Evolutionary conservation across 2,888 invertebrate genomes (phyloP), one percentile per base, ranked within the genome.

Genomic region (Villa cingulata): DNA sequence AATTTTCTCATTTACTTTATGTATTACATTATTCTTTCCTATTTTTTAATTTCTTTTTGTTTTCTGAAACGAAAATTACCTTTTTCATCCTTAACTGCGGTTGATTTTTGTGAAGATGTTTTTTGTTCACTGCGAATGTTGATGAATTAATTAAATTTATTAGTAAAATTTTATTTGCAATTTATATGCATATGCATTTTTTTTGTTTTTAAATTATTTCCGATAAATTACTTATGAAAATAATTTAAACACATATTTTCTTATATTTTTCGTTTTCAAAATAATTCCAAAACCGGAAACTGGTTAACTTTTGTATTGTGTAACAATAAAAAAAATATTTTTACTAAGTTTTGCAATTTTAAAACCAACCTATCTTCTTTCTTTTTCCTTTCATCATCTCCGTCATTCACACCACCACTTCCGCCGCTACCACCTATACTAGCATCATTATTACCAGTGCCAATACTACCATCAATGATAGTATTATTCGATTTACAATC

Each of bases 331-430:
- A 46, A 49, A 52, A 48, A 41, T 41, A 40, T 37, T 16, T 27
- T 46, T 46, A 34, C 18, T 41, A 38, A 36, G 16, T 32, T 37
- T 37, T 36, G n/a, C n/a, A n/a, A n/a, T 23, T 41, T 16, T 14
- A 63, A 76, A 69, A 71, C 59, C 50, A 70, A 74, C 74, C 74
- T 71, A 67, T 72, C 69, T 57, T 77, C 71, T 55, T 74, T 72
- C 61, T 75, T 75, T 45, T 55, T 63, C 65, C 74, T 78, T 66
- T 74, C 76, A 55, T 73, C 73, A 62, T 62, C 63, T 55, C 73
- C 74, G 55, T 36, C 16, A 36, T 64, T 66, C 41, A 66, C 70
- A 51, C 12, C 12, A 32, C 12, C 29, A 5, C 12, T 3, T 12
- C 12, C 12, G 12, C 12, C 12, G 4, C 10, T 14, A 12, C 7